phyloP scores from a whole-genome alignment of 2,888 invertebrate species.

The Trachelus troglodyta region DNA sequence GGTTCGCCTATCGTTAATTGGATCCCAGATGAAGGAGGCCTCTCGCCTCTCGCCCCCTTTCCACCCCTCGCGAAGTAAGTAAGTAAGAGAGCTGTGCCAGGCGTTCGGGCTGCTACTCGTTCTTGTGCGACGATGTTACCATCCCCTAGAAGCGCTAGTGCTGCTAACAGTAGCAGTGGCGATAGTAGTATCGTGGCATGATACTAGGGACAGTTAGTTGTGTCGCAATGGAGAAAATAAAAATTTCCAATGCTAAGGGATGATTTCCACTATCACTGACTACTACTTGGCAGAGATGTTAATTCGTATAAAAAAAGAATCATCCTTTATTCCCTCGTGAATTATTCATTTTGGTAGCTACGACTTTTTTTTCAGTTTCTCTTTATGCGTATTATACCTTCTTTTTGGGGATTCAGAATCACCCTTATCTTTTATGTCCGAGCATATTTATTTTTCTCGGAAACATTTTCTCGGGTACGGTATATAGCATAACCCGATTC shows the following conservation, averaged over 20 bases:
- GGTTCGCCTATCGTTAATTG: constrained; percentile 58
- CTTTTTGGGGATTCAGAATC: neutral
- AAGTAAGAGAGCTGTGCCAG: constrained; percentile 18
- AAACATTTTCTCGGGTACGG: neutral
- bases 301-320: neutral
- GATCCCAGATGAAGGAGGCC: constrained; percentile 55
- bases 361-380: neutral
- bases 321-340: neutral
- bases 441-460: neutral
- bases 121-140: neutral
- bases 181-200: neutral
- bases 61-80: constrained; percentile 16
- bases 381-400: neutral
- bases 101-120: neutral
- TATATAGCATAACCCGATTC: neutral
- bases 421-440: neutral
- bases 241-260: neutral
- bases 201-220: too few species aligned
- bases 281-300: neutral
- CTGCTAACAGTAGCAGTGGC: neutral
- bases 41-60: constrained; percentile 3
- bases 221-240: neutral
- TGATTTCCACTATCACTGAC: neutral
- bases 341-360: neutral
- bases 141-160: neutral